Base-by-base conservation (phyloP, 2,888 invertebrate genomes). In the Artemia sinica region DNA sequence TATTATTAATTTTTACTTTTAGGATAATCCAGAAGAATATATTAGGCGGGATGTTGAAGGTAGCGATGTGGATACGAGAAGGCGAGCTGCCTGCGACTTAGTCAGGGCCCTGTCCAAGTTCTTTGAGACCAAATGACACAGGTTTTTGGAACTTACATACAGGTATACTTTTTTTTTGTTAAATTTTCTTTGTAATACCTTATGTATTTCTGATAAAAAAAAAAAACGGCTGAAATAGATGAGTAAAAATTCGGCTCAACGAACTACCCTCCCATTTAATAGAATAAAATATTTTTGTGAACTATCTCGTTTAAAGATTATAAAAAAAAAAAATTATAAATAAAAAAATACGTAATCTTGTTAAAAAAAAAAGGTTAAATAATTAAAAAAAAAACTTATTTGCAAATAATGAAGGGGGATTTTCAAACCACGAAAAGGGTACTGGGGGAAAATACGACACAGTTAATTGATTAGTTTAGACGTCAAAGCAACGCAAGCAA, bases 1-100 rank as follows among this genome's bases (percentile, higher is more conserved):
- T 28, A 28, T 28, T 28, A 28, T 28, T 28, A 28, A 8, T 50
- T 8, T 12, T 68, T 78, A 95, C 66, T 98, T 98, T 79, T 94
- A 95, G 78, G 96, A 97, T 77, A 97, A 96, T 76, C 91, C 98
- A 0, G 95, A 98, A 75, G 98, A 99, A 79, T 96, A 93, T 76
- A 92, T 94, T 71, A 82, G 93, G 6, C 82, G 94, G 50, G 98
- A 98, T 79, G 92, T 99, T 72, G 98, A 98, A 80, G 97, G 97
- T 8, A 94, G 95, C 10, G 98, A 99, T 79, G 88, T 95, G 71
- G 96, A 96, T 78, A 98, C 98, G 0, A 82, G 98, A 68, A 83
- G 98, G 48, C 83, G 97, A 72, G 91, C 98, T 48, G 96, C 97
- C 66, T 95, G 96, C 80, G 97, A 99, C 81, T 83, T 98, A 69